Conservation (phyloP, 2,797 vertebrate species). For the Hyperoplus lanceolatus region DNA sequence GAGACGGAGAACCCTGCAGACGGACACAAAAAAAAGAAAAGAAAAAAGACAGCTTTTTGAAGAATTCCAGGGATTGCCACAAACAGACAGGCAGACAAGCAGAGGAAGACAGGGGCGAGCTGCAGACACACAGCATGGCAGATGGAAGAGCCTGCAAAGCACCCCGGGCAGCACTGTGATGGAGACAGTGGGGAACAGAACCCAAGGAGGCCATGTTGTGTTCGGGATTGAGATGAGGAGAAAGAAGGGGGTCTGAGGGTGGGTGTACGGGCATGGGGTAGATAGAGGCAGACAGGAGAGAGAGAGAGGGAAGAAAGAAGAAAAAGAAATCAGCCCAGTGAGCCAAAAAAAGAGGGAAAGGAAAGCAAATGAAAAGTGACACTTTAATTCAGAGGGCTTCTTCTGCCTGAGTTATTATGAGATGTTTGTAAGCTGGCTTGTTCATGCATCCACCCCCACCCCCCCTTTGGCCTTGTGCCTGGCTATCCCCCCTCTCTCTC, state of each 20-base stretch:
- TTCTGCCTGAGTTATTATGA: conserved; percentile 88
- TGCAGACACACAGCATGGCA: conserved; percentile 77
- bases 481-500: conserved; percentile 73
- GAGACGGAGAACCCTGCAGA: conserved; percentile 59
- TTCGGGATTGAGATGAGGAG: conserved; percentile 69
- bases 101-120: conserved; percentile 69
- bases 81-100: conserved; percentile 70
- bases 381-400: conserved; percentile 88
- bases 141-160: conserved; percentile 78
- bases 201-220: conserved; percentile 76
- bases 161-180: conserved; percentile 80
- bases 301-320: conserved; percentile 35
- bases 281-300: conserved; percentile 53
- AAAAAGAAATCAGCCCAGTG: conserved; percentile 59
- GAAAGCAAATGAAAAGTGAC: conserved; percentile 89
- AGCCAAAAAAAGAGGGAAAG: conserved; percentile 84
- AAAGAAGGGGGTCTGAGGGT: conserved; percentile 22
- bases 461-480: conserved; percentile 73
- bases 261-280: conserved; percentile 42
- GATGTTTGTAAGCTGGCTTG: conserved; percentile 88
- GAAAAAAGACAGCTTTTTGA: conserved; percentile 68
- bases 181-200: conserved; percentile 80
- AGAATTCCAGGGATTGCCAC: conserved; percentile 66
- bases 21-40: conserved; percentile 58
- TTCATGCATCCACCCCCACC: conserved; percentile 77